phyloP scores from a whole-genome alignment of 1,140 invertebrate genomes.

The Halictus rubicundus region DNA sequence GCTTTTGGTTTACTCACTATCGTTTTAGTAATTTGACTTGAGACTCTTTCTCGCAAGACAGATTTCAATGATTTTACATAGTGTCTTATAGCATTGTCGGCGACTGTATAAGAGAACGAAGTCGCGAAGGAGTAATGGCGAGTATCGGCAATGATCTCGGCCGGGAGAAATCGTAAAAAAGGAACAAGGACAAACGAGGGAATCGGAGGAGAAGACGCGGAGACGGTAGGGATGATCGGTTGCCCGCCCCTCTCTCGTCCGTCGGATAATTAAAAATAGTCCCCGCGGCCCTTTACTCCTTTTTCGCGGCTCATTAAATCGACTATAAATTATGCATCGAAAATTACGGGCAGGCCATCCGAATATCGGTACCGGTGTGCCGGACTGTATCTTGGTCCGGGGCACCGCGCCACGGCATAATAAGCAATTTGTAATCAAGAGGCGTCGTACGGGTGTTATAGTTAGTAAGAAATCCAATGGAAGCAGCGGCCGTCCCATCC shows the following conservation, averaged over 20 bases:
- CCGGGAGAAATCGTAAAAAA: constrained; percentile 4
- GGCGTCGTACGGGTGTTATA: constrained; percentile 70
- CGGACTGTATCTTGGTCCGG: constrained; percentile 12
- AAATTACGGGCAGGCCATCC: constrained; percentile 77
- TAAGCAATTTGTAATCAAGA: constrained; percentile 81
- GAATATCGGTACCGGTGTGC: constrained; percentile 71
- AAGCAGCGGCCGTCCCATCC: constrained; percentile 48
- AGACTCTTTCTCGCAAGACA: too few relatives aligned
- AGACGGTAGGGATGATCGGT: constrained; percentile 28
- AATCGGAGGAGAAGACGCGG: background rate
- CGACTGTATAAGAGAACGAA: too few relatives aligned
- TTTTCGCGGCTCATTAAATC: constrained; percentile 81
- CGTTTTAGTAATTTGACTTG: too few relatives aligned
- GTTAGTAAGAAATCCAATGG: constrained; percentile 77
- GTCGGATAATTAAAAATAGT: constrained; percentile 80
- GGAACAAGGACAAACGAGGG: background rate
- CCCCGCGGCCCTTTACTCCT: constrained; percentile 73
- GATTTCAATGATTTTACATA: too few relatives aligned
- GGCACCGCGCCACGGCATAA: constrained; percentile 68
- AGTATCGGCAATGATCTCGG: constrained; percentile 30
- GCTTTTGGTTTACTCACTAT: too few relatives aligned
- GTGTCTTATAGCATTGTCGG: too few relatives aligned
- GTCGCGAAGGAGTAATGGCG: background rate
- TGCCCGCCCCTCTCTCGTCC: constrained; percentile 57
- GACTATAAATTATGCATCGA: constrained; percentile 81